Percentiles rank a stretch among this genome's conserved stretches.
Conservation (phyloP, 2,797 vertebrate genomes). For the Darevskia mixta region DNA sequence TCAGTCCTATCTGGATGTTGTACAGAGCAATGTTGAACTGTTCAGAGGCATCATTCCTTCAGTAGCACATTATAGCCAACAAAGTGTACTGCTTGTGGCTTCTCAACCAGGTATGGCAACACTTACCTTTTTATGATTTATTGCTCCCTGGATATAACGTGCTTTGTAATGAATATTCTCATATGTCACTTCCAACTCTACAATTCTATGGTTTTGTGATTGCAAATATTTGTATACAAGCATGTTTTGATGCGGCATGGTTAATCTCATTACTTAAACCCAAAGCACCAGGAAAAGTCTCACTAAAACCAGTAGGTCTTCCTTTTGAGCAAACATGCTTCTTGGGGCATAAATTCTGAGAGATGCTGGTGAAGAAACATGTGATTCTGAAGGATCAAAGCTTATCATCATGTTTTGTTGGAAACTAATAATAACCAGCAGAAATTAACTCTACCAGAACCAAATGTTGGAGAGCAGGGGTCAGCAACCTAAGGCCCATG, state of each 20-base stretch:
- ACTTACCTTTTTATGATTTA: not conserved
- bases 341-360: not conserved
- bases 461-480: not conserved
- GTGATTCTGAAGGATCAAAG: not conserved
- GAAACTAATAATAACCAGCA: not conserved
- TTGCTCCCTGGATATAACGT: constrained; percentile 5
- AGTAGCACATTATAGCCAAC: constrained; percentile 85
- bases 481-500: too few species aligned
- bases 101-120: constrained; percentile 90
- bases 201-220: too few species aligned
- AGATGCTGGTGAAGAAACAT: not conserved
- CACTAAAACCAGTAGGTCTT: not conserved
- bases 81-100: constrained; percentile 87
- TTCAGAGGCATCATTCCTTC: constrained; percentile 88
- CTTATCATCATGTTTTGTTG: not conserved
- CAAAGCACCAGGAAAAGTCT: not conserved
- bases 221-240: not conserved
- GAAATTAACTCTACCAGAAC: not conserved
- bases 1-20: constrained; percentile 89
- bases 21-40: constrained; percentile 94
- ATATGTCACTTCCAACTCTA: not conserved
- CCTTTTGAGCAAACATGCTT: not conserved
- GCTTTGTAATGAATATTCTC: not conserved
- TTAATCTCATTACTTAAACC: not conserved
- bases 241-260: not conserved